phyloP scores from a whole-genome alignment of 1,140 invertebrate species.

The Euwallacea fornicatus region DNA sequence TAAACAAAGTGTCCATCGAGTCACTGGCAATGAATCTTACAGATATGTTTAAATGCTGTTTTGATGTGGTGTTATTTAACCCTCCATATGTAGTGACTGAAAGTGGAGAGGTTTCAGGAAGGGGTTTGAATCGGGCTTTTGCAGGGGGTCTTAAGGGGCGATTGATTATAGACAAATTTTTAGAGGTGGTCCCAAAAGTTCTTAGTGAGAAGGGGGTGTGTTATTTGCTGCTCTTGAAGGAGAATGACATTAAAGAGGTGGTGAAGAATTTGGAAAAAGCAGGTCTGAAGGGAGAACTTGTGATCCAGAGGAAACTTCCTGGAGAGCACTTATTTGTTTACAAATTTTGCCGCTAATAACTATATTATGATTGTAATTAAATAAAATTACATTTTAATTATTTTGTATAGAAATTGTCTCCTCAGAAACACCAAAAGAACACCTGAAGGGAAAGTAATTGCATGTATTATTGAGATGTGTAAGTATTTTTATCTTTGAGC shows the following conservation, averaged over 20 bases:
- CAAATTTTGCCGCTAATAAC: slow-evolving; percentile 47
- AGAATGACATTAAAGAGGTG: slow-evolving; percentile 82
- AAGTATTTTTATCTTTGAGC: too few species aligned
- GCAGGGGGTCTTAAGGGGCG: slow-evolving; percentile 81
- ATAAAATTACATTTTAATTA: neutral
- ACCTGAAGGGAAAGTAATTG: too few species aligned
- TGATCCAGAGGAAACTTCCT: slow-evolving; percentile 66
- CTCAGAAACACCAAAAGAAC: too few species aligned
- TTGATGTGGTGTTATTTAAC: slow-evolving; percentile 94
- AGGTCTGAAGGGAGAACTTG: slow-evolving; percentile 62
- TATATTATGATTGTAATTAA: neutral
- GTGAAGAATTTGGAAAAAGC: slow-evolving; percentile 60
- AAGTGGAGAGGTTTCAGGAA: slow-evolving; percentile 64
- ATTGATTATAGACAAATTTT: slow-evolving; percentile 76
- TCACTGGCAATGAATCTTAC: slow-evolving; percentile 70
- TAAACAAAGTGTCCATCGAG: slow-evolving; percentile 69
- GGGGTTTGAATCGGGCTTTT: slow-evolving; percentile 72
- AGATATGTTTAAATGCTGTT: slow-evolving; percentile 54
- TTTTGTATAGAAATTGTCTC: neutral
- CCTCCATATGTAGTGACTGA: slow-evolving; percentile 96
- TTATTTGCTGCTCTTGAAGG: slow-evolving; percentile 82
- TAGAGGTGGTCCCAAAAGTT: slow-evolving; percentile 67
- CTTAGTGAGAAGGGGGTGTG: slow-evolving; percentile 73
- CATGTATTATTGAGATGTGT: too few species aligned
- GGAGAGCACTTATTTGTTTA: slow-evolving; percentile 58